Evolutionary conservation across 1,140 invertebrate species (phyloP), one percentile per base, ranked within the genome.

Genomic region (Megathymus violae): DNA sequence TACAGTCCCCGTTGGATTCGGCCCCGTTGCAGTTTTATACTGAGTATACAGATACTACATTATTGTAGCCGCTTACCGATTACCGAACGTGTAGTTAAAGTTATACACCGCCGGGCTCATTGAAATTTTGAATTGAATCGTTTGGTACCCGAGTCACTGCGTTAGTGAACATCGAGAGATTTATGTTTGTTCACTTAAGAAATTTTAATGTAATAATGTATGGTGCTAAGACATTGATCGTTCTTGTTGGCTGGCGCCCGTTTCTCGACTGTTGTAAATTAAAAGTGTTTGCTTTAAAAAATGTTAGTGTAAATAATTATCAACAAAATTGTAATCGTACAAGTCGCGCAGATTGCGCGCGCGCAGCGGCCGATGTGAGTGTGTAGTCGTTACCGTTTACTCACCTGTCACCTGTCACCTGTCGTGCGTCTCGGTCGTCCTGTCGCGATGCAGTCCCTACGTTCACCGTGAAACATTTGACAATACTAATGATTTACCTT

Each of bases 171-270:
- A 5, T 46, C 22, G 16, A 27, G 43, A 40, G 13, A 34, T 62
- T 46, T 41, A n/a, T 14, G 41, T 62, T 56, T 63, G 31, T 51
- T 9, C 5, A 56, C 15, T 63, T 38, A 60, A 46, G 63, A 60
- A n/a, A n/a, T n/a, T n/a, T n/a, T n/a, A n/a, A n/a, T n/a, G 65
- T 66, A 63, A 65, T 48, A 63, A 3, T 22, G 40, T 58, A 58
- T 63, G 63, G 67, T 70, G 67, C 67, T 70, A 70, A 59, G 50
- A 56, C 34, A 5, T n/a, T 65, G 19, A 31, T 70, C 5, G 46
- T 47, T 70, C 52, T 46, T 43, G 10, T n/a, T n/a, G n/a, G n/a
- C n/a, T 44, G 41, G 41, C 14, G 19, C 41, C 17, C 4, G 15
- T 44, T 19, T 19, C 41, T 5, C 19, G n/a, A 25, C 9, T 46